phyloP scores from a whole-genome alignment of 53 echinoderm and acorn worm species.

The Echinometra lucunter region DNA sequence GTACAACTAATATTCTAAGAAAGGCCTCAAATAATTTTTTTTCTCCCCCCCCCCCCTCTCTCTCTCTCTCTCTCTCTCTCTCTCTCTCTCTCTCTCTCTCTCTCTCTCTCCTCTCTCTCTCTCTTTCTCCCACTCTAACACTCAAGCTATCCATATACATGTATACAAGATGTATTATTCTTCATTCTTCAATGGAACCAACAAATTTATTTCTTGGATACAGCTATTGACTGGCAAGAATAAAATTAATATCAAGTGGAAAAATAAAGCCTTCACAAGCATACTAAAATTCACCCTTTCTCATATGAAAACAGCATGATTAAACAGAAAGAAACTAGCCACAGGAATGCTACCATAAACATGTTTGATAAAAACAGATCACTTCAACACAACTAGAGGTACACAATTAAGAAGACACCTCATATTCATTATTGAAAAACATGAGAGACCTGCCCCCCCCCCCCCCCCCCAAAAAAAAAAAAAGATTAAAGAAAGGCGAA shows the following conservation, averaged over 20 bases:
- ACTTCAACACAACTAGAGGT: background rate
- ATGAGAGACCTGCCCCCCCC: background rate
- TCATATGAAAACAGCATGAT: background rate
- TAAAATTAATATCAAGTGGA: constrained; percentile 13
- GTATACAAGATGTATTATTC: background rate
- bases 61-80: too few relatives aligned
- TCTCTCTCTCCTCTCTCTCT: too few relatives aligned
- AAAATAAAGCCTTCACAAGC: background rate
- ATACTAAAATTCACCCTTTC: background rate
- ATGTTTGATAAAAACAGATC: background rate
- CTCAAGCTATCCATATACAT: background rate
- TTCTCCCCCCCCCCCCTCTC: too few relatives aligned
- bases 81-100: too few relatives aligned
- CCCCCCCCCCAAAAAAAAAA: too few relatives aligned
- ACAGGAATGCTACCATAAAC: background rate
- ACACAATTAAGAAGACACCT: background rate
- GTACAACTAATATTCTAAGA: background rate
- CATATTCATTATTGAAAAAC: background rate
- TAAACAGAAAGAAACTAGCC: background rate
- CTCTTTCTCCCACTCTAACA: too few relatives aligned
- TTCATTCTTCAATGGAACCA: background rate
- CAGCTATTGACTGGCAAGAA: constrained; percentile 12
- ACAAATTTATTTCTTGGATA: background rate
- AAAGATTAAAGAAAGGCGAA: too few relatives aligned
- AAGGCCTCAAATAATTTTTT: background rate